These are phyloP conservation scores for Papilio dardanus DNA, from an alignment of 1,140 invertebrate species.

Conservation along the genomic window DNA sequence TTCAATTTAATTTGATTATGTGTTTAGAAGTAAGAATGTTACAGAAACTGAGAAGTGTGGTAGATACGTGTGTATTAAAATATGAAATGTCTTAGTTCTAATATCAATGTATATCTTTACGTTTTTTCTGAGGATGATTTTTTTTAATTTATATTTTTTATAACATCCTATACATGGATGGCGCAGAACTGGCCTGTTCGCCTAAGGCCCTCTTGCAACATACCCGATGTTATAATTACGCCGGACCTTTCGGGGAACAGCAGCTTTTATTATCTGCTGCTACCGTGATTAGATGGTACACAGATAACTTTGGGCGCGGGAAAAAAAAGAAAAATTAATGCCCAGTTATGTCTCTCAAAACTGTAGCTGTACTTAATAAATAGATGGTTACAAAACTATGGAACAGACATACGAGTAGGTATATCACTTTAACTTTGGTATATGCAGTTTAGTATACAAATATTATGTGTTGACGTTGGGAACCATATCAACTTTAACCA, in stretches of 20 bases:
- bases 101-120: background rate
- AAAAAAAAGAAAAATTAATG: conserved; percentile 35
- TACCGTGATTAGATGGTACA: conserved; percentile 54
- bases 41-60: too few species aligned
- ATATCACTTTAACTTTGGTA: too few species aligned
- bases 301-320: conserved; percentile 47
- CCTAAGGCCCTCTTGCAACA: conserved; percentile 40
- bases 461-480: too few species aligned
- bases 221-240: conserved; percentile 48
- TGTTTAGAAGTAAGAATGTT: too few species aligned
- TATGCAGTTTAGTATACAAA: too few species aligned
- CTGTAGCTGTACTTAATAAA: background rate
- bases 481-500: too few species aligned
- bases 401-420: background rate
- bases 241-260: conserved; percentile 45
- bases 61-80: too few species aligned
- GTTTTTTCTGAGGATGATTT: background rate
- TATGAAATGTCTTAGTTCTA: too few species aligned
- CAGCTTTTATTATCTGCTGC: conserved; percentile 50
- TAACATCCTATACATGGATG: conserved; percentile 21
- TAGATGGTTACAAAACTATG: background rate
- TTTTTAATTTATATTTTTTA: background rate
- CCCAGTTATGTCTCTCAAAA: conserved; percentile 22
- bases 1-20: too few species aligned
- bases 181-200: conserved; percentile 31